Evolutionary conservation across 2,113 vertebrate species (phyloP), one percentile per base, ranked within the genome.

Genomic region (Platichthys flesus): DNA sequence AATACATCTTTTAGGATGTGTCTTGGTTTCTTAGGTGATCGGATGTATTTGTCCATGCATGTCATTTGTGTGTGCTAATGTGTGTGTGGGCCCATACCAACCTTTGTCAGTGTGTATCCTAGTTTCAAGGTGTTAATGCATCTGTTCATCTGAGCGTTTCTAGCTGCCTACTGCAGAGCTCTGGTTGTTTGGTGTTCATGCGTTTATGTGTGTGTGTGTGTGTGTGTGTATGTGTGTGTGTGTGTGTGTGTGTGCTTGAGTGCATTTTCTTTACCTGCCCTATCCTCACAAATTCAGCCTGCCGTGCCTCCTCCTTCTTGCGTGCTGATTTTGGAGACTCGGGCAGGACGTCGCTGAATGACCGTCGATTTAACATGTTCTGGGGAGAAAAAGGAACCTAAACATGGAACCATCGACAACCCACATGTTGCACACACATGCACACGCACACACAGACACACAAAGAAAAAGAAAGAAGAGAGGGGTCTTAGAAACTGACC

Each of bases 351-450:
- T 99, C 98, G 20, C 98, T 99, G 85, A 99, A 98, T 31, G 98
- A 99, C 20, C 98, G 95, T 61, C 98, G 94, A 71, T 99, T 99
- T 54, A 99, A 95, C 98, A 99, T 97, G 93, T 99, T 99, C 97
- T 99, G 91, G 70, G 96, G 90, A 79, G 95, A 93, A 90, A 95
- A 95, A 54, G 94, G 94, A 93, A 94, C 94, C 93, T 95, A 88
- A 85, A 91, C 55, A 21, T 76, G 85, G 85, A 81, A 74, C 68
- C 40, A 56, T 72, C 60, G 72, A 75, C 68, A 74, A 67, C 65
- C 68, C 71, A 66, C 71, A 79, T 52, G 54, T 64, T 55, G 58
- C 37, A 67, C 60, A 56, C 75, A 70, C 74, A 21, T 24, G 40
- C 26, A 18, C 20, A 23, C 55, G 70, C 37, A 59, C 71, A 84